Base-by-base conservation (phyloP, 1,140 invertebrate species). In the Sinonovacula constricta region DNA sequence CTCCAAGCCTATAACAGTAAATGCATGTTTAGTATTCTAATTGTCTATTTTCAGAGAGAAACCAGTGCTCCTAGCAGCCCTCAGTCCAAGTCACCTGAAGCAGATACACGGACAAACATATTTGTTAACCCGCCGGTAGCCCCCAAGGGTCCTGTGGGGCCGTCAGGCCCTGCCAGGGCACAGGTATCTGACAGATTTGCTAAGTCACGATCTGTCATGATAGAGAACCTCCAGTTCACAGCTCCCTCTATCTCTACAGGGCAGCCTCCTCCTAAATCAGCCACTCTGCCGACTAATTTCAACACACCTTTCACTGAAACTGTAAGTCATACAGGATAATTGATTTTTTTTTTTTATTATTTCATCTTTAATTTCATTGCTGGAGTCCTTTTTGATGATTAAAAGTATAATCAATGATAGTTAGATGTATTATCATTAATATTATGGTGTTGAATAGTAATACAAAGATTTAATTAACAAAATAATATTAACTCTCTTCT, bases 231-330 rank as follows among this genome's bases (percentile, higher is more conserved):
- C 18, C 68, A 70, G 22, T 70, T 70, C 28, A 70, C 54, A 56
- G 31, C 53, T 22, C 60, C 72, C 10, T 33, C 49, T 34, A 28
- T 59, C 33, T 34, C 57, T 30, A 39, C 63, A 14, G 72, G 72
- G 31, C 72, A 59, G 18, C 72, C 72, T 67, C 72, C 72, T 33
- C 72, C 72, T 30, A 76, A 76, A 66, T 76, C 72, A 10, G 72
- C 72, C 24, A 76, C 72, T 45, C 59, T 76, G 53, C 72, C 72
- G 14, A 30, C 51, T 53, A 76, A 65, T 67, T 76, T 67, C 54
- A 45, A 62, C n/a, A 31, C 66, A 45, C 18, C 18, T 18, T 7
- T 7, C 39, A 10, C 39, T 10, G 39, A 45, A 7, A 45, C 39
- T 18, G 39, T 45, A 45, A 45, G 39, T 45, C 18, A n/a, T n/a